Conservation (phyloP, 2,888 invertebrate genomes). For the Cosmia trapezina region DNA sequence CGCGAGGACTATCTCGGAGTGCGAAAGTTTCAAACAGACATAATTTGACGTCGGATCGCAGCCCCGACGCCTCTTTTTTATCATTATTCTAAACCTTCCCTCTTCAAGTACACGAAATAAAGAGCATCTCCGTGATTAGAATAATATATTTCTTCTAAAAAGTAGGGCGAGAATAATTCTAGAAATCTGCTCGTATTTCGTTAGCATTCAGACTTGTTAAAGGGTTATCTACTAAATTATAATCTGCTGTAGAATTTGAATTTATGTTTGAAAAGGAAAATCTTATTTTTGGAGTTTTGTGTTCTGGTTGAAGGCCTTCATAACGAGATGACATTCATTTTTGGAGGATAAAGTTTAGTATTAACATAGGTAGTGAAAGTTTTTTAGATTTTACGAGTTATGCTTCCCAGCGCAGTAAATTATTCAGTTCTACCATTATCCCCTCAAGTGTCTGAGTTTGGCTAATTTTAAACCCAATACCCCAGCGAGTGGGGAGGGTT, state of each 20-base stretch:
- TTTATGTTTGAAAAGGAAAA: slow-evolving; percentile 17
- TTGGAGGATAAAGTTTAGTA: background rate
- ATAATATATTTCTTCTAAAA: slow-evolving; percentile 60
- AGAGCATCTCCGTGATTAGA: slow-evolving; percentile 65
- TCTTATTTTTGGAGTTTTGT: slow-evolving; percentile 1
- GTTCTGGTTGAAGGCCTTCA: no score
- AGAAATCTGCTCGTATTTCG: slow-evolving; percentile 42
- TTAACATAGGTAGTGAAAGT: background rate
- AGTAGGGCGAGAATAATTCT: slow-evolving; percentile 32
- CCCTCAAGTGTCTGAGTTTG: no score
- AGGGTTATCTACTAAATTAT: slow-evolving; percentile 42
- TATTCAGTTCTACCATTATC: background rate
- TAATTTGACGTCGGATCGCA: slow-evolving; percentile 55
- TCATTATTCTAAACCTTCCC: slow-evolving; percentile 61
- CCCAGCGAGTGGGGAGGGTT: no score
- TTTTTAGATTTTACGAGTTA: background rate
- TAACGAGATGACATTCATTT: no score
- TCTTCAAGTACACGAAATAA: slow-evolving; percentile 63
- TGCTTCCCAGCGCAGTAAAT: background rate
- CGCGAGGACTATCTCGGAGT: slow-evolving; percentile 24
- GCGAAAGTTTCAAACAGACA: slow-evolving; percentile 58
- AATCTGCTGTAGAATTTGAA: slow-evolving; percentile 28
- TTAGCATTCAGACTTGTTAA: slow-evolving; percentile 39
- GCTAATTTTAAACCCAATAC: no score
- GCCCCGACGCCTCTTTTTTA: slow-evolving; percentile 60